A percentile compares a stretch with the other conserved stretches of the same genome.
phyloP scores from a whole-genome alignment of 2,113 vertebrate genomes.

The Chiloscyllium plagiosum region DNA sequence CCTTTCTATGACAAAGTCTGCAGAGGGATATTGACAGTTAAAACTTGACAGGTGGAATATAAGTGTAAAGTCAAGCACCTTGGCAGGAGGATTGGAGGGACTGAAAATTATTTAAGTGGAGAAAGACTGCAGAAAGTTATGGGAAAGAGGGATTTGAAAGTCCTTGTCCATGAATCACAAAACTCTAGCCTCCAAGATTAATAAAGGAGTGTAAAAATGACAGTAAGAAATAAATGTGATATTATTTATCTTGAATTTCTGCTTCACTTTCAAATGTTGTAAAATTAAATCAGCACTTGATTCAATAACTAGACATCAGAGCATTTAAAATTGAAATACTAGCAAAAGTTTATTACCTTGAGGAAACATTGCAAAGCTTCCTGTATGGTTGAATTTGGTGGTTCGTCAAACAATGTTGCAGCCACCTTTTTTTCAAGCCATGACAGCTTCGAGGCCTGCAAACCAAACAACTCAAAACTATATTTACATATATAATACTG shows the following conservation, averaged over 20 bases:
- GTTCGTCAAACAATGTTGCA: conserved; percentile 77
- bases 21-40: too few relatives aligned
- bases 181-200: too few relatives aligned
- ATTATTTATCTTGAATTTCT: neutral
- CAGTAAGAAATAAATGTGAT: neutral
- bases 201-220: neutral
- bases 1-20: too few relatives aligned
- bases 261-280: neutral
- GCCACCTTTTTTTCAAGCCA: conserved; percentile 95
- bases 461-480: conserved; percentile 15
- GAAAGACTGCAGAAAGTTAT: too few relatives aligned
- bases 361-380: conserved; percentile 83
- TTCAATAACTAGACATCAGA: neutral
- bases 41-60: too few relatives aligned
- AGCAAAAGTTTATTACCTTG: conserved; percentile 59
- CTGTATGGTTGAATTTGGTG: conserved; percentile 76
- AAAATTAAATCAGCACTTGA: neutral
- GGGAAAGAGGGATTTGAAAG: too few relatives aligned
- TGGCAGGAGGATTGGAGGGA: too few relatives aligned
- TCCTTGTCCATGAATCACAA: too few relatives aligned
- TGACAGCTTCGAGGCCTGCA: conserved; percentile 80
- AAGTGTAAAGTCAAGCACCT: too few relatives aligned
- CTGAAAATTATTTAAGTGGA: too few relatives aligned
- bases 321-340: neutral
- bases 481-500: neutral